Evolutionary conservation across 1,140 invertebrate species (phyloP).

Genomic region (Apolygus lucorum): DNA sequence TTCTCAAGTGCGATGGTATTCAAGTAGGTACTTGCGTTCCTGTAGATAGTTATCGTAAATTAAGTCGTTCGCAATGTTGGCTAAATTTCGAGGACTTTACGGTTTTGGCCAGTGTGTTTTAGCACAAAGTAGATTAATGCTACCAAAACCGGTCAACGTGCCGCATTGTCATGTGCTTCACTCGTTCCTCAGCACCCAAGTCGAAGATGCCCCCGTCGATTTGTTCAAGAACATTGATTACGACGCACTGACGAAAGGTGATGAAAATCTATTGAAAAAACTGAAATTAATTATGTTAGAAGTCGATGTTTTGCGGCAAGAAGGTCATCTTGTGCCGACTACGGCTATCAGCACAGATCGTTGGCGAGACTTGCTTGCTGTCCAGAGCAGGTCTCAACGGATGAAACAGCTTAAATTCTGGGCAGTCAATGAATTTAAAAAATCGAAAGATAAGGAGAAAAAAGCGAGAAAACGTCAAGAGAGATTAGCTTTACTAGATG

Average conservation of each 20-base stretch:
- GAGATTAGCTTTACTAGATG: slow-evolving; percentile 12
- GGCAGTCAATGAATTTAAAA: slow-evolving; percentile 32
- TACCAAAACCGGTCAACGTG: no score
- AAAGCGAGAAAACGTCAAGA: slow-evolving; percentile 28
- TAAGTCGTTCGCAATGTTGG: no score
- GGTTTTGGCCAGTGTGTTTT: no score
- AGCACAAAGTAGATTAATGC: no score
- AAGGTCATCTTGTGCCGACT: slow-evolving; percentile 30
- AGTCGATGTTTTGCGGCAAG: slow-evolving; percentile 32
- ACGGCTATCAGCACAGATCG: slow-evolving; percentile 26
- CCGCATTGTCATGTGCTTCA: no score
- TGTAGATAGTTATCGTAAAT: no score
- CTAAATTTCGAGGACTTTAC: no score
- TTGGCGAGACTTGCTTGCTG: slow-evolving; percentile 31
- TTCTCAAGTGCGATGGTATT: no score
- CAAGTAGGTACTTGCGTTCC: no score
- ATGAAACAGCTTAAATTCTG: slow-evolving; percentile 31
- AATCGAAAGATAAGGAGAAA: slow-evolving; percentile 28
- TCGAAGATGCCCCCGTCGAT: not conserved
- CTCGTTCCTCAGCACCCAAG: no score
- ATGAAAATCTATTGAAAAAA: slow-evolving; percentile 29
- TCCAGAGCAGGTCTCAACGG: slow-evolving; percentile 27
- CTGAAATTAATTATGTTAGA: slow-evolving; percentile 34
- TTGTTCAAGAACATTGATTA: slow-evolving; percentile 30
- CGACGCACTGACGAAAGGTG: slow-evolving; percentile 29